These are phyloP conservation scores for Onthophagus taurus DNA, from an alignment of 1,140 invertebrate genomes.

Conservation along the genomic window DNA sequence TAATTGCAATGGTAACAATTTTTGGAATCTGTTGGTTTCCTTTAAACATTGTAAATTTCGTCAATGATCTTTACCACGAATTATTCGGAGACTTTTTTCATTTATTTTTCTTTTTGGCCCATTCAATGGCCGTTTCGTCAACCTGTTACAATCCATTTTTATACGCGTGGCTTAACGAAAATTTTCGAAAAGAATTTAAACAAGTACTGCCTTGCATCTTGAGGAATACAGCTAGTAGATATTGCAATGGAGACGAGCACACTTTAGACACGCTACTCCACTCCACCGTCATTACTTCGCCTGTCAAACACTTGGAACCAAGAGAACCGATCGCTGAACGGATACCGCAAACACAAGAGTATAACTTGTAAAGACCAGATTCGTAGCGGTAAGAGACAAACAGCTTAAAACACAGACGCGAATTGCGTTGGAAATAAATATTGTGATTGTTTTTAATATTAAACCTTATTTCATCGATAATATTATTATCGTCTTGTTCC, in stretches of 20 bases:
- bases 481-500: too few species aligned
- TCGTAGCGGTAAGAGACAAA: too few species aligned
- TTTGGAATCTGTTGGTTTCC: conserved; percentile 93
- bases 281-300: conserved; percentile 24
- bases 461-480: too few species aligned
- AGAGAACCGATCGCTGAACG: conserved; percentile 27
- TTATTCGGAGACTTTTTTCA: conserved; percentile 72
- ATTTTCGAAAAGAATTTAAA: conserved; percentile 92
- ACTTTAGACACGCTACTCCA: conserved; percentile 27
- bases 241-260: conserved; percentile 25
- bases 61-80: conserved; percentile 70
- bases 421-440: too few species aligned
- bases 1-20: conserved; percentile 91
- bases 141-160: conserved; percentile 84
- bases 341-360: conserved; percentile 20
- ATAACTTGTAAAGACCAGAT: too few species aligned
- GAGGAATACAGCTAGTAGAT: conserved; percentile 17
- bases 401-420: too few species aligned
- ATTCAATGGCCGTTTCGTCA: conserved; percentile 87
- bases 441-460: too few species aligned
- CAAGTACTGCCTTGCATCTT: conserved; percentile 62
- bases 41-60: conserved; percentile 79
- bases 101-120: conserved; percentile 74
- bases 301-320: conserved; percentile 26
- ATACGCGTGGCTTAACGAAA: conserved; percentile 96